Evolutionary conservation across 2,888 invertebrate species (phyloP).

Genomic region (Drosophila kanekoi): DNA sequence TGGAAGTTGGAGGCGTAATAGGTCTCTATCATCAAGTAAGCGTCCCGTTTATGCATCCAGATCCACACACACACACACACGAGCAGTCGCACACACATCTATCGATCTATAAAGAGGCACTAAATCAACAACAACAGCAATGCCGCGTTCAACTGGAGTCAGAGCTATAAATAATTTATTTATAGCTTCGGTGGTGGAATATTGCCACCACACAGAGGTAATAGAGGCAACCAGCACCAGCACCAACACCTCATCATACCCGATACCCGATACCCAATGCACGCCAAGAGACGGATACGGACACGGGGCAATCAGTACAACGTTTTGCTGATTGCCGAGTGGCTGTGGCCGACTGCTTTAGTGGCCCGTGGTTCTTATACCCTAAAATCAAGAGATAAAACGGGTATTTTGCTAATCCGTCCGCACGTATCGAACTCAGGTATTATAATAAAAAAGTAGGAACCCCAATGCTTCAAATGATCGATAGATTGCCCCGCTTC

Average conservation of each 20-base stretch:
- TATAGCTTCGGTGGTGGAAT: constrained; percentile 78
- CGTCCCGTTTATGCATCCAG: constrained; percentile 39
- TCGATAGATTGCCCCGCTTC: too few relatives aligned
- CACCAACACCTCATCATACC: not conserved
- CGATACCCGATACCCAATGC: too few relatives aligned
- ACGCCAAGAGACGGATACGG: constrained; percentile 20
- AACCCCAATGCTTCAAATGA: too few relatives aligned
- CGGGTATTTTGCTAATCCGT: too few relatives aligned
- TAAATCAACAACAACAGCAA: constrained; percentile 79
- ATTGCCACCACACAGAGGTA: constrained; percentile 81
- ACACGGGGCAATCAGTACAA: constrained; percentile 49
- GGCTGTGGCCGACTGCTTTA: too few relatives aligned
- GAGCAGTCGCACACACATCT: constrained; percentile 35
- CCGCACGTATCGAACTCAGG: too few relatives aligned
- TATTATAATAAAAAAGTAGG: too few relatives aligned
- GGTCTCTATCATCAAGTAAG: constrained; percentile 8
- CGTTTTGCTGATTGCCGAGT: constrained; percentile 45
- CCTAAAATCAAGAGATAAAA: too few relatives aligned
- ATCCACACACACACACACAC: constrained; percentile 38
- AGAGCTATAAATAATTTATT: constrained; percentile 82
- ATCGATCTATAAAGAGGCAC: constrained; percentile 77
- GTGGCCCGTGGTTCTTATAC: constrained; percentile 5
- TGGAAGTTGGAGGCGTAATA: constrained; percentile 3
- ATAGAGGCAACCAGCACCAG: constrained; percentile 39
- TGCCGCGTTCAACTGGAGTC: constrained; percentile 57